Evolutionary conservation across 2,888 invertebrate species (phyloP).

Genomic region (Heteromurus nitidus): DNA sequence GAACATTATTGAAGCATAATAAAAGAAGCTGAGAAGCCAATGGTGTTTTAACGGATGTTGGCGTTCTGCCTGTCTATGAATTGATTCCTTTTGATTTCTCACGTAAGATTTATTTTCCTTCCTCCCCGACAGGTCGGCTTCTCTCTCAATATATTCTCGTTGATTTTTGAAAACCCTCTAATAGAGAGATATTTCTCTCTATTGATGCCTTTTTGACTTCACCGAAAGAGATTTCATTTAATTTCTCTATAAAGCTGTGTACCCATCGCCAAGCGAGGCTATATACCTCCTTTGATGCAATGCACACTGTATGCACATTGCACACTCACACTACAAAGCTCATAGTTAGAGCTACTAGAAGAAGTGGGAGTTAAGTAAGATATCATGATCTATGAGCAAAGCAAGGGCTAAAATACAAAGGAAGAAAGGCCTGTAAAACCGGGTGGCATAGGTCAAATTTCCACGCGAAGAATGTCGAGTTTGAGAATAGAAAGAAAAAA

Average conservation of each 20-base stretch:
- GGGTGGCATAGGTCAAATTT: conserved; percentile 68
- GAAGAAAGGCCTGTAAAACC: conserved; percentile 50
- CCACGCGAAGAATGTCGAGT: conserved; percentile 54
- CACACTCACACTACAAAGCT: too few relatives aligned
- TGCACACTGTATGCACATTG: conserved; percentile 13
- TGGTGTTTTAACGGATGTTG: conserved; percentile 59
- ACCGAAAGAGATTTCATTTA: conserved; percentile 56
- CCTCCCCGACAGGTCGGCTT: conserved; percentile 59
- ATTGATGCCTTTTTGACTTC: conserved; percentile 57
- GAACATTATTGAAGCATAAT: conserved; percentile 23
- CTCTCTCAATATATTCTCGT: conserved; percentile 3
- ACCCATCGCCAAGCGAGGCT: too few relatives aligned
- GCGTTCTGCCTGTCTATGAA: conserved; percentile 49
- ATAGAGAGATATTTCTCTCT: conserved; percentile 53
- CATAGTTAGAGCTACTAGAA: too few relatives aligned
- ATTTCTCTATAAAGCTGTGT: conserved; percentile 40
- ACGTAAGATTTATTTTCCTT: conserved; percentile 57
- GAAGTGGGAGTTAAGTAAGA: conserved; percentile 18
- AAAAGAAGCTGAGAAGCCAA: conserved; percentile 32
- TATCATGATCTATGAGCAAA: background rate
- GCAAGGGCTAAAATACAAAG: conserved; percentile 2
- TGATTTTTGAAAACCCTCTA: conserved; percentile 36
- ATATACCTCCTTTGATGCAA: conserved; percentile 31
- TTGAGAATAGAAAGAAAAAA: conserved; percentile 38
- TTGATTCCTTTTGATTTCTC: conserved; percentile 58